Conservation (phyloP, 2,113 vertebrate species). For the Pedionomus torquatus region DNA sequence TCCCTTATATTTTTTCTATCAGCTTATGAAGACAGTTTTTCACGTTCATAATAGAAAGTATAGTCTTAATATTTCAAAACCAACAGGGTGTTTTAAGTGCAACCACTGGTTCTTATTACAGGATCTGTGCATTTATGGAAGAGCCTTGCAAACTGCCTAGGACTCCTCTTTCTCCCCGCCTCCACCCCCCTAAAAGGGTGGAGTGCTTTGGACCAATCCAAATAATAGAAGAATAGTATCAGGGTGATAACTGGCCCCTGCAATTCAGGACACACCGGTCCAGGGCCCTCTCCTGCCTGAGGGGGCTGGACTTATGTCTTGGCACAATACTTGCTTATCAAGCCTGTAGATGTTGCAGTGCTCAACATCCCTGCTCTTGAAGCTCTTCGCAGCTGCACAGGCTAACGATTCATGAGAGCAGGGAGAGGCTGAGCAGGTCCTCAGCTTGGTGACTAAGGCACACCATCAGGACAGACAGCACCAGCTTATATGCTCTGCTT, state of each 20-base stretch:
- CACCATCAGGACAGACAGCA: neutral
- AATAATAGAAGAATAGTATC: neutral
- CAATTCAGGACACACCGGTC: neutral
- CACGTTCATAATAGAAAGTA: neutral
- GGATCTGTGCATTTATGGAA: neutral
- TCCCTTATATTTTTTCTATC: neutral
- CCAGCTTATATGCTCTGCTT: neutral
- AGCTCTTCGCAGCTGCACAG: neutral
- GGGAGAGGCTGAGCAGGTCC: neutral
- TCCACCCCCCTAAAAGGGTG: no score
- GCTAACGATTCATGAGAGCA: neutral
- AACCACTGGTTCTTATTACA: neutral
- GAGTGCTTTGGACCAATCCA: neutral
- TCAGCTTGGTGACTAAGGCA: neutral
- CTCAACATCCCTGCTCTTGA: neutral
- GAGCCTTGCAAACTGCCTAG: neutral
- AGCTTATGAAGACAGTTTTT: neutral
- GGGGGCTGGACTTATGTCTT: accelerated
- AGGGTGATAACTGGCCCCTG: neutral
- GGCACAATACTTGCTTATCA: accelerated
- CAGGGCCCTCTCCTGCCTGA: neutral
- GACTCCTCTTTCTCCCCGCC: neutral
- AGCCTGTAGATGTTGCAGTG: neutral
- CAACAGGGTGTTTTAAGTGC: neutral
- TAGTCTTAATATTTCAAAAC: neutral